A percentile compares a stretch with the other conserved stretches of the same genome.
These are phyloP conservation scores for Ceratoteleas bidentatus DNA, from an alignment of 1,140 invertebrate genomes.

Conservation along the genomic window DNA sequence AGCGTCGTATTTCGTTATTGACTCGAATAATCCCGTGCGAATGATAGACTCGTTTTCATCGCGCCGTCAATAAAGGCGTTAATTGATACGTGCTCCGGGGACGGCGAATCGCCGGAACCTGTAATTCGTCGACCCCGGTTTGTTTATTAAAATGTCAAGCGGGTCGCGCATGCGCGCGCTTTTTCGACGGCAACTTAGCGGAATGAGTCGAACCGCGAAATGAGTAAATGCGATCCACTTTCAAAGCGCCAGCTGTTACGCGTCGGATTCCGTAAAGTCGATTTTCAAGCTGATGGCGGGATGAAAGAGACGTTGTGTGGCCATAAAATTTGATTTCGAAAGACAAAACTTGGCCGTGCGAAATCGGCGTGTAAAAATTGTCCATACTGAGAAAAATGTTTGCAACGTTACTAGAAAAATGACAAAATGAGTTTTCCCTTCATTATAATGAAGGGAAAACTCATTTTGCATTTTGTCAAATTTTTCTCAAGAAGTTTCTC, in stretches of 20 bases:
- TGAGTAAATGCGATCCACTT: constrained; percentile 42
- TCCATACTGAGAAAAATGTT: too few relatives aligned
- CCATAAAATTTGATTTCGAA: background rate
- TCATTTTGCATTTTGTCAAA: too few relatives aligned
- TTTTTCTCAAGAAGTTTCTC: too few relatives aligned
- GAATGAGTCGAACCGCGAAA: constrained; percentile 40
- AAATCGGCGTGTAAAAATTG: too few relatives aligned
- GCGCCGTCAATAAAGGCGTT: constrained; percentile 35
- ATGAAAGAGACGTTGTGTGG: background rate
- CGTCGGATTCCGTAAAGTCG: constrained; percentile 26
- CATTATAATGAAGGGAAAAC: too few relatives aligned
- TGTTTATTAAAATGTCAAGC: constrained; percentile 48
- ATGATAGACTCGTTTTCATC: constrained; percentile 43
- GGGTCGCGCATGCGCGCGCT: background rate
- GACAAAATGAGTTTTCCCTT: too few relatives aligned
- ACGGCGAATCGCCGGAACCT: constrained; percentile 30
- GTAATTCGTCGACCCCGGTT: constrained; percentile 38
- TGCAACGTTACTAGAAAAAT: too few relatives aligned
- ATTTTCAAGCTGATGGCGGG: constrained; percentile 10
- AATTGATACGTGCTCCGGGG: constrained; percentile 33
- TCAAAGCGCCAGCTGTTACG: constrained; percentile 47
- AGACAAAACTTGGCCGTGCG: background rate
- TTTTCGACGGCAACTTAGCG: constrained; percentile 25
- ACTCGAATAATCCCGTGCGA: constrained; percentile 27
- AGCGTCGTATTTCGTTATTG: constrained; percentile 32